Evolutionary conservation across 2,113 vertebrate species (phyloP).

Genomic region (Junco hyemalis): DNA sequence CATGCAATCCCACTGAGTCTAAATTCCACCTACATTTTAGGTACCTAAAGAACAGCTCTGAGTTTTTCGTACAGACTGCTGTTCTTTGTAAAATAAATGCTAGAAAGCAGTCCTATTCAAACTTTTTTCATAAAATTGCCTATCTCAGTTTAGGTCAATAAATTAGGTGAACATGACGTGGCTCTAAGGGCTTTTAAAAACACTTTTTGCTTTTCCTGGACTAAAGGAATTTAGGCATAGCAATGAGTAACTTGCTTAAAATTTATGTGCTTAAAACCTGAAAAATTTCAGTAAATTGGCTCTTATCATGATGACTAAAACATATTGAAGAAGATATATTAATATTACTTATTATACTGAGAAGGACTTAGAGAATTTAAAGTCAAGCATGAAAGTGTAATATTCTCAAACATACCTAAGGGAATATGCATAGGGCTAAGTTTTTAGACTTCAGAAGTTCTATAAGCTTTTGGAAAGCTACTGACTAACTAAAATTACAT

Average conservation of each 20-base stretch:
- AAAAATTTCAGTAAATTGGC: background rate
- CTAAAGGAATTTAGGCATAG: background rate
- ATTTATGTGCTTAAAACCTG: background rate
- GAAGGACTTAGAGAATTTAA: background rate
- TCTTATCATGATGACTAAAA: background rate
- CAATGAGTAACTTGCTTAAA: background rate
- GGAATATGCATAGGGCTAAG: background rate
- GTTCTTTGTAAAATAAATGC: background rate
- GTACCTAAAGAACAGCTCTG: background rate
- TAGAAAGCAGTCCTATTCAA: background rate
- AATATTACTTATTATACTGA: background rate
- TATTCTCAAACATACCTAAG: background rate
- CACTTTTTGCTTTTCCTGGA: background rate
- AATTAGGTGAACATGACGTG: background rate
- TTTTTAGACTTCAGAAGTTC: background rate
- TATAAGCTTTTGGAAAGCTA: background rate
- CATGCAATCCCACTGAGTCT: background rate
- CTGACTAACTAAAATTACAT: background rate
- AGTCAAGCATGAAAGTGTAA: background rate
- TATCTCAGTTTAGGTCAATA: background rate
- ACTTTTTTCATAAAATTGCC: background rate
- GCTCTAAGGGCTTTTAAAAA: background rate
- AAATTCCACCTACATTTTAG: background rate
- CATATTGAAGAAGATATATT: background rate
- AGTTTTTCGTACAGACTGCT: fast-evolving